A percentile compares a stretch with the other conserved stretches of the same genome.
Evolutionary conservation across 1,140 invertebrate genomes (phyloP).

Genomic region (Heliothis virescens): DNA sequence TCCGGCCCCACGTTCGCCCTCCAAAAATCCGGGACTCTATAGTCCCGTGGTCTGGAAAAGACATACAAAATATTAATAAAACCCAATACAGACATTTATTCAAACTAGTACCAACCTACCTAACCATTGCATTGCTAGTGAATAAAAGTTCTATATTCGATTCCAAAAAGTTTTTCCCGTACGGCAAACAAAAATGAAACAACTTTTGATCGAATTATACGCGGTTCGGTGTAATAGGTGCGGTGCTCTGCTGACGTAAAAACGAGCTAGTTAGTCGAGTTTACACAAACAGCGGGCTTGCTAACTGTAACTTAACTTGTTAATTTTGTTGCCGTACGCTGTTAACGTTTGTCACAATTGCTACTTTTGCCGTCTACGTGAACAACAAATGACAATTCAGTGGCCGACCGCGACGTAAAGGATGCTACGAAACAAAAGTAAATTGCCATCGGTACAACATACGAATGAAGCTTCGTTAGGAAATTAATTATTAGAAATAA

Average conservation of each 20-base stretch:
- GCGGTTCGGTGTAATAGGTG: conserved; percentile 61
- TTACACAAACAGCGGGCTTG: conserved; percentile 81
- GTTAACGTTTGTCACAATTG: conserved; percentile 73
- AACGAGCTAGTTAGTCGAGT: conserved; percentile 82
- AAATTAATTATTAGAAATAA: conserved; percentile 36
- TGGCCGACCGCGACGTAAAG: conserved; percentile 42
- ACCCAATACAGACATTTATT: background rate
- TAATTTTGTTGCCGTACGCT: conserved; percentile 75
- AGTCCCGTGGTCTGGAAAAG: too few relatives aligned
- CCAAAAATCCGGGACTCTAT: too few relatives aligned
- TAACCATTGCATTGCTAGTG: background rate
- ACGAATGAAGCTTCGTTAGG: conserved; percentile 44
- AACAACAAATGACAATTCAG: conserved; percentile 50
- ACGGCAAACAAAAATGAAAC: conserved; percentile 32
- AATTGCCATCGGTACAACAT: conserved; percentile 35
- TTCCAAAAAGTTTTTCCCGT: conserved; percentile 12
- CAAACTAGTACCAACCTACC: too few relatives aligned
- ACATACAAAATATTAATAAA: too few relatives aligned
- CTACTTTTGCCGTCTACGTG: conserved; percentile 52
- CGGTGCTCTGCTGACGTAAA: conserved; percentile 70
- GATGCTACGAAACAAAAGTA: conserved; percentile 30
- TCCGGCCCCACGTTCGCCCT: too few relatives aligned
- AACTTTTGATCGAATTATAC: conserved; percentile 58
- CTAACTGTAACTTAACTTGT: conserved; percentile 82
- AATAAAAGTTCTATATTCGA: background rate